Evolutionary conservation across 2,888 invertebrate genomes (phyloP).

Genomic region (Thecocarcelia acutangulata): DNA sequence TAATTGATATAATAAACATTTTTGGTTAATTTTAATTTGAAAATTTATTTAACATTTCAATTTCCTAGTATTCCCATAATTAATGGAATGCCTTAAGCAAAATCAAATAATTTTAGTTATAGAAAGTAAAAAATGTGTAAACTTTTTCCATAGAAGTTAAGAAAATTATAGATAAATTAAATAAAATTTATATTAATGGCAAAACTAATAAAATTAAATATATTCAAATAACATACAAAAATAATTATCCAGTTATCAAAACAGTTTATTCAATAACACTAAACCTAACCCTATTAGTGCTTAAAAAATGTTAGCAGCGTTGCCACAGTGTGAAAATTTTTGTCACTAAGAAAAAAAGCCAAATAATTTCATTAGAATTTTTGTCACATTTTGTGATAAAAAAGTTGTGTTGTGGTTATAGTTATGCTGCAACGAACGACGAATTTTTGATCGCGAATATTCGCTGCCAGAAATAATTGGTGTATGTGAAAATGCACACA

Average conservation of each 20-base stretch:
- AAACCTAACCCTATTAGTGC: background rate
- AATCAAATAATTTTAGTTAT: constrained; percentile 9
- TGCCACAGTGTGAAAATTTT: too few species aligned
- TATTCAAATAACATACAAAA: constrained; percentile 11
- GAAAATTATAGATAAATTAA: constrained; percentile 62
- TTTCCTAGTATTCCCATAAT: constrained; percentile 61
- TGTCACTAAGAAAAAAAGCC: too few species aligned
- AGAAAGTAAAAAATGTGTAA: constrained; percentile 44
- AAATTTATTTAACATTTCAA: constrained; percentile 17
- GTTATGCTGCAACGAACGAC: too few species aligned
- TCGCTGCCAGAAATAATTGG: too few species aligned
- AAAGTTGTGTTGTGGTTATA: too few species aligned
- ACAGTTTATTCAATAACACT: too few species aligned
- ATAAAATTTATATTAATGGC: constrained; percentile 45
- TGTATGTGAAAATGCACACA: too few species aligned
- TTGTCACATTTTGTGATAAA: too few species aligned
- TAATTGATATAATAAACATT: constrained; percentile 12
- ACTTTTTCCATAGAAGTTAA: constrained; percentile 51
- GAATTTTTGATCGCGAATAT: too few species aligned
- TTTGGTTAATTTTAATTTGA: constrained; percentile 21
- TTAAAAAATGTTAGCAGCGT: too few species aligned
- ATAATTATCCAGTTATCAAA: too few species aligned
- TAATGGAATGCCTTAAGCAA: constrained; percentile 55
- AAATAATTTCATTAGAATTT: too few species aligned
- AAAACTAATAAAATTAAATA: constrained; percentile 24